Evolutionary conservation across 2,888 invertebrate species (phyloP).

Genomic region (Lasioglossum pauxillum): DNA sequence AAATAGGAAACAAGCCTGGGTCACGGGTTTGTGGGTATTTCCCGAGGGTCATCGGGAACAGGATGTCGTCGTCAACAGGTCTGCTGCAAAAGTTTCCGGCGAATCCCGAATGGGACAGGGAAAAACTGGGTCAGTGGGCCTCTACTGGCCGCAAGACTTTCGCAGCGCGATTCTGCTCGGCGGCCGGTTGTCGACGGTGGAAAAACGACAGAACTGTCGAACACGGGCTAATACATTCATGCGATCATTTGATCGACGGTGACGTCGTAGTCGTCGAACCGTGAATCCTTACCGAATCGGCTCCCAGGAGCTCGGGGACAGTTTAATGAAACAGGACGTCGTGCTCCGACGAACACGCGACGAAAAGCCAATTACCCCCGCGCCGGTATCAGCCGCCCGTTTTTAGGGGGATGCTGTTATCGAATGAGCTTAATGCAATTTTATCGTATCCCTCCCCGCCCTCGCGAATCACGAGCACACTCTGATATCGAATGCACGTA

Average conservation of each 20-base stretch:
- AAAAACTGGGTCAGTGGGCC: constrained; percentile 21
- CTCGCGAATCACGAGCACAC: neutral
- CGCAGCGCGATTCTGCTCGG: neutral
- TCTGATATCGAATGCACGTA: neutral
- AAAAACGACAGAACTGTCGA: constrained; percentile 15
- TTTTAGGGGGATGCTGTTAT: constrained; percentile 28
- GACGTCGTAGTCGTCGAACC: constrained; percentile 63
- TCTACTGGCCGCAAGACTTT: neutral
- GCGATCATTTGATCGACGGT: constrained; percentile 27
- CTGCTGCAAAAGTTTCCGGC: neutral
- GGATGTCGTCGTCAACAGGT: neutral
- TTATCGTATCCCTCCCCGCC: neutral
- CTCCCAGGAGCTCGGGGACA: constrained; percentile 60
- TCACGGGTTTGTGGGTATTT: neutral
- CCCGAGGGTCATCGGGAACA: neutral
- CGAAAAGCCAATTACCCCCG: constrained; percentile 66
- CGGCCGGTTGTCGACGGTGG: neutral
- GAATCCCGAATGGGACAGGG: neutral
- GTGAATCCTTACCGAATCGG: constrained; percentile 68
- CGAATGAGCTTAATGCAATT: constrained; percentile 20
- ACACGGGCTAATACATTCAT: constrained; percentile 28
- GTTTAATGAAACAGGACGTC: constrained; percentile 70
- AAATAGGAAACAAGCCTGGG: neutral
- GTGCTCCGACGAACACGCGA: constrained; percentile 60
- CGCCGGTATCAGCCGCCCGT: constrained; percentile 28